Conservation (phyloP, 1,140 invertebrate species). For the Melanaphis sacchari region DNA sequence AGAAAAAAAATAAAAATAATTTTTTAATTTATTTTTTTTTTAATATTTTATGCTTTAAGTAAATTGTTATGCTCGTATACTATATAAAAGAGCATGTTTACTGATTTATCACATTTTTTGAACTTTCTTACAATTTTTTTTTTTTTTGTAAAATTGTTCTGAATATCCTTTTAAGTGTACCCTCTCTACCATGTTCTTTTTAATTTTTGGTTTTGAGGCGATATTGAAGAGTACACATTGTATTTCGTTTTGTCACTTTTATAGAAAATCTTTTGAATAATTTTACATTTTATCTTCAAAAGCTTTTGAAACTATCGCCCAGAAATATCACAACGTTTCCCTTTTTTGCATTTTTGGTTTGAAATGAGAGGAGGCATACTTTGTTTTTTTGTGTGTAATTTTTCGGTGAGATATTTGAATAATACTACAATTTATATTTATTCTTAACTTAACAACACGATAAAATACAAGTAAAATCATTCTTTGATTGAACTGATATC, state of each 20-base stretch:
- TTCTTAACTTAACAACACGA: neutral
- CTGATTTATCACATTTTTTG: neutral
- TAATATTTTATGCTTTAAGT: neutral
- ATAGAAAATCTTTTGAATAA: neutral
- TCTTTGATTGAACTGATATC: neutral
- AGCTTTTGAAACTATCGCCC: neutral
- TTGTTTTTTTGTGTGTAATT: neutral
- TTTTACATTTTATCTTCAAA: neutral
- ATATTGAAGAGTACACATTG: neutral
- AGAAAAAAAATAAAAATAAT: no score
- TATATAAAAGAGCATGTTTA: no score
- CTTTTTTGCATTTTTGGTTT: neutral
- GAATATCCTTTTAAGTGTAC: no score
- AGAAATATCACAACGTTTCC: neutral
- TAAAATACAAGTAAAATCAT: neutral
- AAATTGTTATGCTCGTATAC: neutral
- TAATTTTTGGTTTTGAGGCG: neutral
- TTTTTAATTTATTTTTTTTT: no score
- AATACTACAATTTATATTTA: neutral
- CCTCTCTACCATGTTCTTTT: neutral
- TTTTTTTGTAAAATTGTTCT: no score
- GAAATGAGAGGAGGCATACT: neutral
- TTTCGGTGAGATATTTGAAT: neutral
- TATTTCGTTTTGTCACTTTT: neutral
- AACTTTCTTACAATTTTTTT: neutral